phyloP scores from a whole-genome alignment of 2,888 invertebrate species.

The Saturnia japonica region DNA sequence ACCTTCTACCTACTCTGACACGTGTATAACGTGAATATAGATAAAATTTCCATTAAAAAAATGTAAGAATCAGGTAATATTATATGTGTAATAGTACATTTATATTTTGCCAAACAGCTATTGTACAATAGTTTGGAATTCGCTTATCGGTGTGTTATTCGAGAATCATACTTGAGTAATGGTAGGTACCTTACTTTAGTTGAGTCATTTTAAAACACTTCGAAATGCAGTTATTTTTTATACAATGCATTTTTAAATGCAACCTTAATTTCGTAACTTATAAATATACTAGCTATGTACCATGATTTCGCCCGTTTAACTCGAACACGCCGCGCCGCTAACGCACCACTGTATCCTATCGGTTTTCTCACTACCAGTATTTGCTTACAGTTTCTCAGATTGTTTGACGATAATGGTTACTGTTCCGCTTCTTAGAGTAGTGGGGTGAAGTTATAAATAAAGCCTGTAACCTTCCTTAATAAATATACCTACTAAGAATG shows the following conservation, averaged over 20 bases:
- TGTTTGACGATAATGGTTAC: no score
- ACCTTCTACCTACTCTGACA: neutral
- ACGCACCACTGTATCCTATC: no score
- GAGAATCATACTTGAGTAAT: neutral
- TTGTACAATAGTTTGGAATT: conserved; percentile 8
- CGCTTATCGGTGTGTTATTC: neutral
- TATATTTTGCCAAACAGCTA: neutral
- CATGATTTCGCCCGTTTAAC: no score
- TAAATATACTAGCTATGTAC: neutral
- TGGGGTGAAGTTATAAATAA: no score
- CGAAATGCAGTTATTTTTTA: neutral
- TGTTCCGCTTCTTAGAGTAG: no score
- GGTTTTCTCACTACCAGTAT: no score
- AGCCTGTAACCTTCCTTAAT: no score
- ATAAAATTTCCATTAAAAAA: neutral
- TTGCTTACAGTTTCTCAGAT: no score
- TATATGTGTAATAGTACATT: neutral
- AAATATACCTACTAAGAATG: no score
- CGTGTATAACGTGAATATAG: neutral
- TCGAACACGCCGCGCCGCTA: no score
- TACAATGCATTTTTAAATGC: neutral
- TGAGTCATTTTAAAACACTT: conserved; percentile 5
- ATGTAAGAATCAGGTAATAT: conserved; percentile 10
- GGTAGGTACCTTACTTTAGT: neutral
- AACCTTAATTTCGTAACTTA: neutral